phyloP scores from a whole-genome alignment of 2,113 vertebrate genomes.

The Myxocyprinus asiaticus region DNA sequence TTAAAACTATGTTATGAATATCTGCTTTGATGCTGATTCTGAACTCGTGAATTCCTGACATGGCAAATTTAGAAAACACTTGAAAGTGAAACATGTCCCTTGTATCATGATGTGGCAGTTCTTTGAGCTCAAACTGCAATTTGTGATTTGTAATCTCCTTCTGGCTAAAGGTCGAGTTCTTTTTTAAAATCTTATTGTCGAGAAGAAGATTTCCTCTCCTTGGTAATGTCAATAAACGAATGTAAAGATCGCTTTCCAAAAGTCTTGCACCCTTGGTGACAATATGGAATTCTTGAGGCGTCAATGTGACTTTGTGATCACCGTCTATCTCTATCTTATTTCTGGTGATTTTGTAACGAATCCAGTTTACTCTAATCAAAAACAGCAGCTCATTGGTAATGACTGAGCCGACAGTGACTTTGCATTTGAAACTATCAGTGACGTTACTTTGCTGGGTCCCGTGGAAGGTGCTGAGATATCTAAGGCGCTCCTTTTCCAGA shows the following conservation, averaged over 20 bases:
- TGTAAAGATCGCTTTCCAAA: slow-evolving; percentile 72
- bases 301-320: slow-evolving; percentile 67
- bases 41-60: slow-evolving; percentile 76
- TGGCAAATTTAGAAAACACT: slow-evolving; percentile 75
- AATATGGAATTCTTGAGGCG: slow-evolving; percentile 75
- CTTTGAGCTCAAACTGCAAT: slow-evolving; percentile 77
- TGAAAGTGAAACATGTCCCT: slow-evolving; percentile 80
- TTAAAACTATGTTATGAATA: slow-evolving; percentile 68
- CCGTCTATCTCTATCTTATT: slow-evolving; percentile 75
- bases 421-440: slow-evolving; percentile 81
- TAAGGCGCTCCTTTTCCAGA: slow-evolving; percentile 71
- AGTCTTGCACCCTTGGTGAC: slow-evolving; percentile 70
- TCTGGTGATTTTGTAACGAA: slow-evolving; percentile 78
- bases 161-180: slow-evolving; percentile 82
- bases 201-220: slow-evolving; percentile 80
- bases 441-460: slow-evolving; percentile 74
- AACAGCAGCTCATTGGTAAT: slow-evolving; percentile 72
- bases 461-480: slow-evolving; percentile 78
- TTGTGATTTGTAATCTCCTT: slow-evolving; percentile 75
- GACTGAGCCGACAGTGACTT: slow-evolving; percentile 70
- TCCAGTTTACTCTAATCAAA: slow-evolving; percentile 75
- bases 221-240: slow-evolving; percentile 77
- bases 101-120: slow-evolving; percentile 62
- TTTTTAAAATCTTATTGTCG: slow-evolving; percentile 69
- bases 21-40: slow-evolving; percentile 78